Conservation (phyloP, 2,888 invertebrate species). For the Cyrtodaria siliqua region DNA sequence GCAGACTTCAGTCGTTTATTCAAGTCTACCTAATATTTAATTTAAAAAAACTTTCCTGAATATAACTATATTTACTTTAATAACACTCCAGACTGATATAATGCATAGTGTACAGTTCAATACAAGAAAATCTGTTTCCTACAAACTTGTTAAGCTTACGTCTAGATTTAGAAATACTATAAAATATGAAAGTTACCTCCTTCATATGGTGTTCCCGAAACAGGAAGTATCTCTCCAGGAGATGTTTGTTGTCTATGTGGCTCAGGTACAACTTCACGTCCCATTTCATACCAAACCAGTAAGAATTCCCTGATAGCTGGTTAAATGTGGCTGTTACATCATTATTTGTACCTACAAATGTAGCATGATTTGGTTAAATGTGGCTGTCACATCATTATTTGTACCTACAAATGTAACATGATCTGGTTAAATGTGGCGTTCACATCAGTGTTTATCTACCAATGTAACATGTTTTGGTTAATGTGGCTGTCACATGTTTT, state of each 20-base stretch:
- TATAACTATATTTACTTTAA: too few relatives aligned
- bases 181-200: slow-evolving; percentile 28
- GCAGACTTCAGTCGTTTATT: too few relatives aligned
- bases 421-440: slow-evolving; percentile 58
- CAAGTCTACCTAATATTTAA: too few relatives aligned
- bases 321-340: slow-evolving; percentile 61
- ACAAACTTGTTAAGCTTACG: too few relatives aligned
- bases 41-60: too few relatives aligned
- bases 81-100: too few relatives aligned
- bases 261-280: slow-evolving; percentile 61
- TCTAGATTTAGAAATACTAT: too few relatives aligned
- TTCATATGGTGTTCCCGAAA: slow-evolving; percentile 57
- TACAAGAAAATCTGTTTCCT: too few relatives aligned
- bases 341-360: slow-evolving; percentile 51
- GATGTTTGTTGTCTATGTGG: slow-evolving; percentile 35
- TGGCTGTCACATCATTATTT: slow-evolving; percentile 59
- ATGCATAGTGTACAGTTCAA: too few relatives aligned
- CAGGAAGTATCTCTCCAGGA: slow-evolving; percentile 56
- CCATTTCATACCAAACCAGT: slow-evolving; percentile 71
- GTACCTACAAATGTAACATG: slow-evolving; percentile 46
- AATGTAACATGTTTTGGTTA: too few relatives aligned
- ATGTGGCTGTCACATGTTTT: too few relatives aligned
- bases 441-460: slow-evolving; percentile 57
- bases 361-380: slow-evolving; percentile 60
- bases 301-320: slow-evolving; percentile 49